These are phyloP conservation scores for Tortrix viridana DNA, from an alignment of 2,888 invertebrate species.

Conservation along the genomic window DNA sequence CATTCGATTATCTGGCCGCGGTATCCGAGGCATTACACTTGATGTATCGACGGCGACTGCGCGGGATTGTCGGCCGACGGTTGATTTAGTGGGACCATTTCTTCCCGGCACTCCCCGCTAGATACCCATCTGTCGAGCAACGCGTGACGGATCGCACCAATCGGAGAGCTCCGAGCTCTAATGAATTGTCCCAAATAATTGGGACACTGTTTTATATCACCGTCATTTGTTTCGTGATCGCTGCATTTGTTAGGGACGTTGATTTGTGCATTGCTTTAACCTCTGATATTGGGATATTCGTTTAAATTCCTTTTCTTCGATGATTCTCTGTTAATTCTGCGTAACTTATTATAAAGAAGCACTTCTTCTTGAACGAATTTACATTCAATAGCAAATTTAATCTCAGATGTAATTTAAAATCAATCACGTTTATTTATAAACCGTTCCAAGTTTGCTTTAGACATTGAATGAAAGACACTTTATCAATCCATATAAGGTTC, in stretches of 20 bases:
- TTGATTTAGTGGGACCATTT: slow-evolving; percentile 81
- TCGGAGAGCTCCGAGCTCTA: slow-evolving; percentile 77
- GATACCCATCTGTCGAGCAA: slow-evolving; percentile 76
- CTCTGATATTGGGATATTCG: slow-evolving; percentile 63
- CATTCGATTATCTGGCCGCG: slow-evolving; percentile 83
- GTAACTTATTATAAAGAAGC: background rate
- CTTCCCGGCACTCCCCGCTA: slow-evolving; percentile 79
- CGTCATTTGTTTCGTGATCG: slow-evolving; percentile 79
- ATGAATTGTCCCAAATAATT: slow-evolving; percentile 84
- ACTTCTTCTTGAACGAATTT: background rate
- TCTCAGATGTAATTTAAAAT: background rate
- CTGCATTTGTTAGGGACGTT: slow-evolving; percentile 75
- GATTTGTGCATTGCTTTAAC: slow-evolving; percentile 80
- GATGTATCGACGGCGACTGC: slow-evolving; percentile 82
- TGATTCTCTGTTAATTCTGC: slow-evolving; percentile 2
- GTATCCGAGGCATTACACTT: slow-evolving; percentile 83
- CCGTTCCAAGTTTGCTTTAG: background rate
- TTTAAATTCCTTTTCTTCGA: slow-evolving; percentile 42
- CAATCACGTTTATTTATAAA: slow-evolving; percentile 3
- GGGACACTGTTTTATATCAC: slow-evolving; percentile 81
- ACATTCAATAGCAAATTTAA: slow-evolving; percentile 2
- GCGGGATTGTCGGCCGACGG: slow-evolving; percentile 78
- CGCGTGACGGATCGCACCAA: slow-evolving; percentile 77
- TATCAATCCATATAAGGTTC: slow-evolving; percentile 16
- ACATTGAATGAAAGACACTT: slow-evolving; percentile 26